These are phyloP conservation scores for Tenthredo livida DNA, from an alignment of 2,888 invertebrate species.

Conservation along the genomic window DNA sequence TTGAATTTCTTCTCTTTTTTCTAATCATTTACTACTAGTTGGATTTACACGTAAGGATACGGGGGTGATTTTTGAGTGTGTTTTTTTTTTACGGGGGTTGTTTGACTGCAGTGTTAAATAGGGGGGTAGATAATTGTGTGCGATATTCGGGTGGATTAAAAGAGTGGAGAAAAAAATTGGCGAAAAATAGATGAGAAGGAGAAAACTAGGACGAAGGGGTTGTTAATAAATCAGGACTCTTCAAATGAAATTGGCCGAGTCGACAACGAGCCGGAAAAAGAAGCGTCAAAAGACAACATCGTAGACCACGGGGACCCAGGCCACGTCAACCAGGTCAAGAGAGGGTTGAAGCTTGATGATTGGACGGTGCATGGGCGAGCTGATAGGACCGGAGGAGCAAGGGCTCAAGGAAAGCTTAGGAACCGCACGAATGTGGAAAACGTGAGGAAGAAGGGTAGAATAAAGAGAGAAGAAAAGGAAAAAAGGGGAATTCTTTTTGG, in stretches of 20 bases:
- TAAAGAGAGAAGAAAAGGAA: neutral
- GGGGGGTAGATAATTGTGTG: too few species aligned
- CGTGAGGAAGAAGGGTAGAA: too few species aligned
- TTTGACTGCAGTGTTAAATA: too few species aligned
- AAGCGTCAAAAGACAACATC: slow-evolving; percentile 20
- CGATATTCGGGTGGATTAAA: neutral
- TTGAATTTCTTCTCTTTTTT: too few species aligned
- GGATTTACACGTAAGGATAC: too few species aligned
- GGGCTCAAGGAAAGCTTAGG: neutral
- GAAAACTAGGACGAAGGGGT: neutral
- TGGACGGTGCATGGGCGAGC: neutral
- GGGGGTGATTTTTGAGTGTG: too few species aligned
- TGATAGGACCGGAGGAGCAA: neutral
- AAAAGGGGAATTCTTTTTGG: neutral
- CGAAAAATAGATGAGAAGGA: neutral
- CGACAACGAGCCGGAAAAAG: slow-evolving; percentile 11
- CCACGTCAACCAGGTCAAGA: slow-evolving; percentile 39
- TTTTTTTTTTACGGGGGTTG: too few species aligned
- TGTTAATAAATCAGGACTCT: slow-evolving; percentile 40
- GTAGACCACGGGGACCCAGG: slow-evolving; percentile 3
- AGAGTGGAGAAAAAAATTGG: neutral
- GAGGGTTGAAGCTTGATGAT: slow-evolving; percentile 16
- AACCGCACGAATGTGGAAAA: neutral
- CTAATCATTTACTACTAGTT: too few species aligned
- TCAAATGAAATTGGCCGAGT: slow-evolving; percentile 42